These are phyloP conservation scores for Drosophila tsacasi DNA, from an alignment of 1,140 invertebrate genomes.

Conservation along the genomic window DNA sequence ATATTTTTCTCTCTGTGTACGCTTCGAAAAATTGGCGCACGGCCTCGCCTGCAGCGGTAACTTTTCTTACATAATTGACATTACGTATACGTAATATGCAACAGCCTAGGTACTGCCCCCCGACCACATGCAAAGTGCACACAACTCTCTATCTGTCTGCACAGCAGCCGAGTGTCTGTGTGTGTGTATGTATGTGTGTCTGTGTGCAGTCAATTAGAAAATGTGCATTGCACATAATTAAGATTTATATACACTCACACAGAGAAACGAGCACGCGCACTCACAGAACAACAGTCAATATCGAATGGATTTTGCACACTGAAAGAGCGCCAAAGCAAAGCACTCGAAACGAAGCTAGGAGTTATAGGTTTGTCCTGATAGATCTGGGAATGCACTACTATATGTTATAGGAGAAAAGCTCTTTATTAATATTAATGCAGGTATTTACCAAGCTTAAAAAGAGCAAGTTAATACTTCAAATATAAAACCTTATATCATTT, in stretches of 20 bases:
- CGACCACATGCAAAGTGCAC: constrained; percentile 10
- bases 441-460: not conserved
- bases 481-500: not conserved
- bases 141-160: constrained; percentile 6
- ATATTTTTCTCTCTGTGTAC: not conserved
- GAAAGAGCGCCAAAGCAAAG: constrained; percentile 30
- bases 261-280: constrained; percentile 14
- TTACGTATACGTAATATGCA: constrained; percentile 75
- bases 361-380: constrained; percentile 3
- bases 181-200: not conserved
- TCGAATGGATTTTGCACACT: constrained; percentile 50
- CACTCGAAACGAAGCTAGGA: constrained; percentile 12
- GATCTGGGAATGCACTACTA: constrained; percentile 28
- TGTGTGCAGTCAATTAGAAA: constrained; percentile 78
- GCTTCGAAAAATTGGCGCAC: constrained; percentile 42
- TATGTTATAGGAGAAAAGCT: not conserved
- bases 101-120: constrained; percentile 23
- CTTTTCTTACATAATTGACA: constrained; percentile 82
- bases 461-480: not conserved
- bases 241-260: constrained; percentile 71
- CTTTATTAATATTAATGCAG: not conserved
- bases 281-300: constrained; percentile 69
- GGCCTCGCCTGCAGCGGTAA: constrained; percentile 42
- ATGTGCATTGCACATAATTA: constrained; percentile 82
- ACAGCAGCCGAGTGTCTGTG: constrained; percentile 2